phyloP scores from a whole-genome alignment of 2,797 vertebrate genomes.

The Cetoscarus ocellatus region DNA sequence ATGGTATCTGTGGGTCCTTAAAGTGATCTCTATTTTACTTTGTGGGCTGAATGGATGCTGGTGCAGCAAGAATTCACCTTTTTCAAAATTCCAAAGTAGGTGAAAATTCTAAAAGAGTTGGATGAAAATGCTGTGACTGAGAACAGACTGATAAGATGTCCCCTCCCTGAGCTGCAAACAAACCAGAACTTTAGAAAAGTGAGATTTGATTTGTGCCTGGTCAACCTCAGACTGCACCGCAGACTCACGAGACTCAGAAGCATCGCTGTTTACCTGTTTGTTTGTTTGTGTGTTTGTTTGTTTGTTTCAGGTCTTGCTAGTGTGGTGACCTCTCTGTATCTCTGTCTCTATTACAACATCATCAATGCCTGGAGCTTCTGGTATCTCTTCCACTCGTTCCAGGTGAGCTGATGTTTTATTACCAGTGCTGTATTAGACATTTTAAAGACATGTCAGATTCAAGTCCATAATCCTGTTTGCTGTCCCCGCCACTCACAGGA shows the following conservation, averaged over 20 bases:
- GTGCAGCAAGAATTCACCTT: too few species aligned
- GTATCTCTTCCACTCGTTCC: conserved; percentile 98
- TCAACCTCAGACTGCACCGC: not conserved
- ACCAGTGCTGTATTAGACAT: not conserved
- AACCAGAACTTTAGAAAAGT: not conserved
- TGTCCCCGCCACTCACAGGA: conserved; percentile 75
- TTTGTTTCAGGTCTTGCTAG: conserved; percentile 88
- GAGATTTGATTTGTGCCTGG: not conserved
- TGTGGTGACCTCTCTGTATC: conserved; percentile 90
- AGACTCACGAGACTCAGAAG: not conserved
- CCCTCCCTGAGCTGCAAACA: too few species aligned
- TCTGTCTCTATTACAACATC: conserved; percentile 95
- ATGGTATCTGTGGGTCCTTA: too few species aligned
- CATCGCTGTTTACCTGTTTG: not conserved
- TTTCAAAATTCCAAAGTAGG: too few species aligned
- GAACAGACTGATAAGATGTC: not conserved
- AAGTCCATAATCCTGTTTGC: not conserved
- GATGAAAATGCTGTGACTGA: too few species aligned
- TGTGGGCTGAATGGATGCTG: too few species aligned
- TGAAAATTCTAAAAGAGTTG: too few species aligned
- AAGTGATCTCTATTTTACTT: too few species aligned
- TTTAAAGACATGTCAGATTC: not conserved
- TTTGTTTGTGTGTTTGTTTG: conserved; percentile 3
- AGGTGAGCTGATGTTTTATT: conserved; percentile 84
- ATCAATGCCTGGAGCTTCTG: conserved; percentile 97